Evolutionary conservation across 2,888 invertebrate species (phyloP).

Genomic region (Drosophila quinaria): DNA sequence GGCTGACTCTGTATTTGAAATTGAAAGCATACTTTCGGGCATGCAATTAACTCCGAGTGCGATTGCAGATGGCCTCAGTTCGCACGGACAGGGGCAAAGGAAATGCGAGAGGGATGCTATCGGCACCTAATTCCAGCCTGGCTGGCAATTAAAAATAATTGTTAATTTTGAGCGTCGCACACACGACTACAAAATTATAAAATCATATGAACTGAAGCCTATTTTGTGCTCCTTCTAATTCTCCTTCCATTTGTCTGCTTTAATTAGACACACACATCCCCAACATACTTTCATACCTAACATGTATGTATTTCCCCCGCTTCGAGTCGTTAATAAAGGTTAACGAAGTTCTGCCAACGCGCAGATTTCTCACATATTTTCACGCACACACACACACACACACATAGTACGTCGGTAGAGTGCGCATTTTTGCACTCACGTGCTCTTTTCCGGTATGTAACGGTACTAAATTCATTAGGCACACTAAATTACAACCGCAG

Average conservation of each 20-base stretch:
- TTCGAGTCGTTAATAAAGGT: constrained; percentile 74
- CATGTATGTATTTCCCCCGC: neutral
- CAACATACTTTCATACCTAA: neutral
- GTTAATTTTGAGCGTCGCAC: constrained; percentile 61
- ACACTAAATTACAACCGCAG: constrained; percentile 80
- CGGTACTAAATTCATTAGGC: constrained; percentile 82
- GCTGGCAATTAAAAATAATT: constrained; percentile 71
- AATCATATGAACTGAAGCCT: constrained; percentile 42
- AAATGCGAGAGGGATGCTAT: constrained; percentile 10
- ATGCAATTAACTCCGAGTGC: constrained; percentile 46
- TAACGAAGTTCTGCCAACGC: constrained; percentile 72
- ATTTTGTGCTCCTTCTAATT: neutral
- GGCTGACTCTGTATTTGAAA: constrained; percentile 29
- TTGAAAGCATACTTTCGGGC: constrained; percentile 53
- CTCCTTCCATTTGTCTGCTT: constrained; percentile 56
- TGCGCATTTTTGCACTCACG: constrained; percentile 78
- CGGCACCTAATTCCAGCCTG: constrained; percentile 60
- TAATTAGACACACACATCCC: constrained; percentile 62
- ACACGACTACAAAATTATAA: constrained; percentile 51
- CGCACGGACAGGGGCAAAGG: no score
- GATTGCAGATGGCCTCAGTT: constrained; percentile 16
- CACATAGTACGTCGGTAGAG: constrained; percentile 37
- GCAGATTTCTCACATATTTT: constrained; percentile 74
- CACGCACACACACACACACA: constrained; percentile 14
- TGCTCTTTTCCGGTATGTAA: constrained; percentile 73